phyloP scores from a whole-genome alignment of 1,140 invertebrate species.

The Babylonia areolata region DNA sequence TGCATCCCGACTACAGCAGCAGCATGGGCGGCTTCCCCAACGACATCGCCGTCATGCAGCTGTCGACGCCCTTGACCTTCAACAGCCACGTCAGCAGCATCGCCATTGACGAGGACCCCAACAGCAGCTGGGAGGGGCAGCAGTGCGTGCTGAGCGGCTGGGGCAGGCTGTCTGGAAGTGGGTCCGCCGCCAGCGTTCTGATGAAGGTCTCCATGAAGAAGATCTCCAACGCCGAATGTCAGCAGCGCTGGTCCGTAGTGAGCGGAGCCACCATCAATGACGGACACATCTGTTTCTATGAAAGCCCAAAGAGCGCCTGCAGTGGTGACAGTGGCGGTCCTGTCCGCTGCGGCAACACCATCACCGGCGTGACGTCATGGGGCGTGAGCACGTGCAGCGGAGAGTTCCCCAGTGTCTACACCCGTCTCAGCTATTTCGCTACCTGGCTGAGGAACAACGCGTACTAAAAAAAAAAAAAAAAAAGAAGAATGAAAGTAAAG shows the following conservation, averaged over 20 bases:
- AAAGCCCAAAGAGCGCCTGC: slow-evolving; percentile 41
- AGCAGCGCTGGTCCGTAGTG: slow-evolving; percentile 33
- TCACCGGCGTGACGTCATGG: slow-evolving; percentile 95
- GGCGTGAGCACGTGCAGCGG: slow-evolving; percentile 88
- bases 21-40: slow-evolving; percentile 47
- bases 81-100: slow-evolving; percentile 23
- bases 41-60: slow-evolving; percentile 44
- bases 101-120: slow-evolving; percentile 25
- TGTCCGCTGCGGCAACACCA: slow-evolving; percentile 80
- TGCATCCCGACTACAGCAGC: slow-evolving; percentile 44
- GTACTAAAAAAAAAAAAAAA: not conserved
- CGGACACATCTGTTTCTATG: slow-evolving; percentile 52
- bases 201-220: slow-evolving; percentile 45
- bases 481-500: not conserved
- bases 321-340: slow-evolving; percentile 92
- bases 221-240: slow-evolving; percentile 51
- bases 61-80: slow-evolving; percentile 24
- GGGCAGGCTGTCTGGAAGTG: slow-evolving; percentile 37
- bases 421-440: slow-evolving; percentile 88
- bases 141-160: slow-evolving; percentile 35
- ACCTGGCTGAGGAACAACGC: slow-evolving; percentile 83
- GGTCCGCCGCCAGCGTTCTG: slow-evolving; percentile 35
- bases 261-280: slow-evolving; percentile 40
- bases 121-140: slow-evolving; percentile 23
- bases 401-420: slow-evolving; percentile 88